phyloP scores from a whole-genome alignment of 2,797 vertebrate genomes.

The Hoplostethus atlanticus region DNA sequence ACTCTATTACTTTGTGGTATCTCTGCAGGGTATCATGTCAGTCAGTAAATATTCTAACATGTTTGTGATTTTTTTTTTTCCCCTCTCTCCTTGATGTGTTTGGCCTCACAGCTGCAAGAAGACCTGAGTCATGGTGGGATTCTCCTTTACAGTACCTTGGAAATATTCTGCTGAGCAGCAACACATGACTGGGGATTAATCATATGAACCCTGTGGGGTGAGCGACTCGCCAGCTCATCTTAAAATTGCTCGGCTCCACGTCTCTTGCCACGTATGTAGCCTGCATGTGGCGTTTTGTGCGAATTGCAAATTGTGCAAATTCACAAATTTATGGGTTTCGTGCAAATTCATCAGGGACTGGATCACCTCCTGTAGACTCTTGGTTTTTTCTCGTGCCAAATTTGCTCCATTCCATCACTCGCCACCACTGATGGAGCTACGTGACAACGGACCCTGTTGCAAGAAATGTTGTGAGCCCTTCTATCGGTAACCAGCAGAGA shows the following conservation, averaged over 20 bases:
- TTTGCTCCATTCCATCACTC: constrained; percentile 47
- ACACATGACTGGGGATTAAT: constrained; percentile 73
- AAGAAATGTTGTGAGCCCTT: neutral
- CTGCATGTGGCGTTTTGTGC: constrained; percentile 4
- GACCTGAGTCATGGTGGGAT: constrained; percentile 67
- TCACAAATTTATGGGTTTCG: constrained; percentile 46
- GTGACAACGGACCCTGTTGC: constrained; percentile 24
- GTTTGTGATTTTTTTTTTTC: constrained; percentile 36
- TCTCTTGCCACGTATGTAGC: constrained; percentile 55
- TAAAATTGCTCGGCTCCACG: constrained; percentile 19
- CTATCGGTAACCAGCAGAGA: neutral
- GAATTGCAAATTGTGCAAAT: constrained; percentile 49
- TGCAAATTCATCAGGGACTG: constrained; percentile 39
- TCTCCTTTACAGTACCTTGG: constrained; percentile 56
- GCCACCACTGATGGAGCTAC: constrained; percentile 17
- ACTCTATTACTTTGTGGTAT: constrained; percentile 46
- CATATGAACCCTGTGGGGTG: constrained; percentile 60
- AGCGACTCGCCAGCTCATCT: constrained; percentile 54
- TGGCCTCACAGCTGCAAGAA: constrained; percentile 62
- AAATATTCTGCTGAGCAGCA: constrained; percentile 72
- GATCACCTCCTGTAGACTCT: constrained; percentile 41
- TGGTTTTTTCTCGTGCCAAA: constrained; percentile 42
- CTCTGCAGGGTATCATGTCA: constrained; percentile 61
- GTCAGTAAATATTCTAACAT: constrained; percentile 39
- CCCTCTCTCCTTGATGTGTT: constrained; percentile 55